Evolutionary conservation across 2,888 invertebrate genomes (phyloP).

Genomic region (Parascotia fuliginaria): DNA sequence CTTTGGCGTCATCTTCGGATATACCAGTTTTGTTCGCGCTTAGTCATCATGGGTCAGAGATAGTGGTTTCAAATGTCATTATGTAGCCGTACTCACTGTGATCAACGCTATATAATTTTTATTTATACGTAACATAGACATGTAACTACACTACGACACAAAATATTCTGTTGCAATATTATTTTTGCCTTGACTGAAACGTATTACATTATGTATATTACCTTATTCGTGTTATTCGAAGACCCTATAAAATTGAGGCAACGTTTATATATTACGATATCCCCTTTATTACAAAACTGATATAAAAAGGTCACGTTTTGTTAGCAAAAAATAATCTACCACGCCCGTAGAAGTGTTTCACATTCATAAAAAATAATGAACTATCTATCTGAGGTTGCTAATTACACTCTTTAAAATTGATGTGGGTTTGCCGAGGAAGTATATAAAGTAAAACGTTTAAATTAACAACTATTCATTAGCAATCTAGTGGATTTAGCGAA

Average conservation of each 20-base stretch:
- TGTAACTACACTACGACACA: constrained; percentile 45
- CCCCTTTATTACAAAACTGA: constrained; percentile 24
- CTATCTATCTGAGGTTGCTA: constrained; percentile 28
- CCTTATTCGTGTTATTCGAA: constrained; percentile 37
- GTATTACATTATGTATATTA: constrained; percentile 35
- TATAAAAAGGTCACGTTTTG: constrained; percentile 36
- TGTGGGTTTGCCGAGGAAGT: constrained; percentile 14
- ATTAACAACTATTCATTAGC: neutral
- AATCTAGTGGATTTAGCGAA: no score
- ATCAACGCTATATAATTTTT: constrained; percentile 41
- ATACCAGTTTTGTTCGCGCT: constrained; percentile 74
- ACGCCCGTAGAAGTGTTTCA: constrained; percentile 26
- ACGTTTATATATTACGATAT: constrained; percentile 23
- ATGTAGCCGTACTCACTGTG: constrained; percentile 55
- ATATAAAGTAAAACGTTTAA: constrained; percentile 9
- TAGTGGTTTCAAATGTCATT: constrained; percentile 73
- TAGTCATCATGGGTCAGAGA: constrained; percentile 75
- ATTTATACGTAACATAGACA: constrained; percentile 47
- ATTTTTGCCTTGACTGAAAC: constrained; percentile 46
- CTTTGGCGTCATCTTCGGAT: constrained; percentile 58
- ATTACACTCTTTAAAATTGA: constrained; percentile 35
- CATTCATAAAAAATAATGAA: constrained; percentile 23
- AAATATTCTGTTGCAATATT: constrained; percentile 52
- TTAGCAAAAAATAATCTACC: constrained; percentile 39
- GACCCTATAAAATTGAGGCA: constrained; percentile 29